Base-by-base conservation (phyloP, 2,888 invertebrate species). In the Oeneis ivallda region DNA sequence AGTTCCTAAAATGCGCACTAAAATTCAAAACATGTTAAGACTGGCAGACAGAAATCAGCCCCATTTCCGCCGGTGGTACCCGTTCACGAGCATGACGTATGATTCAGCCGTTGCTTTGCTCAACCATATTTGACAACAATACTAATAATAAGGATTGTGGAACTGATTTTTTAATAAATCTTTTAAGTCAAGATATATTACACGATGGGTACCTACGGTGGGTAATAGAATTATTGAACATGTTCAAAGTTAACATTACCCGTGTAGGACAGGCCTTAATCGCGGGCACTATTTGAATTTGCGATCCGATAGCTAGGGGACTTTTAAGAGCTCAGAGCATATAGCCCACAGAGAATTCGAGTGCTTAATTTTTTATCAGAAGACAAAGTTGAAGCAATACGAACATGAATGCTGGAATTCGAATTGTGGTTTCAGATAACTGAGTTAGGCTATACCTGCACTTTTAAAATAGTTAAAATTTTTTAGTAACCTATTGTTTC, bases 251-350 rank as follows among this genome's bases (percentile, higher is more conserved):
- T 53, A 64, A 64, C 61, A 54, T 49, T 66, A 64, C 66, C 64
- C 47, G 64, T 64, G 49, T 66, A 53, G 64, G 63, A 66, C 7
- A 34, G 62, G 50, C 64, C 66, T 65, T 65, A 65, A 45, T 65
- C 56, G 50, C 39, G 53, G 62, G 62, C 58, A 58, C 57, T 68
- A 68, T 66, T 68, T 64, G 59, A 70, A 60, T 70, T 70, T 68
- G 68, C 34, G 70, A 68, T 52, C 53, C 45, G 6, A 4, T 39
- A 59, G 41, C 43, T 61, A 37, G 34, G 52, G 52, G 62, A 65
- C 56, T 60, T 61, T 53, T 52, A 53, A 58, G 45, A 39, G 41
- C 41, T 53, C 34, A 26, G 41, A 64, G 64, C 34, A 58, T 39
- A n/a, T 19, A 39, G 10, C 41, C 64, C 57, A 19, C 65, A 67